Base-by-base conservation (phyloP, 2,888 invertebrate genomes). In the Tipula vernalis region DNA sequence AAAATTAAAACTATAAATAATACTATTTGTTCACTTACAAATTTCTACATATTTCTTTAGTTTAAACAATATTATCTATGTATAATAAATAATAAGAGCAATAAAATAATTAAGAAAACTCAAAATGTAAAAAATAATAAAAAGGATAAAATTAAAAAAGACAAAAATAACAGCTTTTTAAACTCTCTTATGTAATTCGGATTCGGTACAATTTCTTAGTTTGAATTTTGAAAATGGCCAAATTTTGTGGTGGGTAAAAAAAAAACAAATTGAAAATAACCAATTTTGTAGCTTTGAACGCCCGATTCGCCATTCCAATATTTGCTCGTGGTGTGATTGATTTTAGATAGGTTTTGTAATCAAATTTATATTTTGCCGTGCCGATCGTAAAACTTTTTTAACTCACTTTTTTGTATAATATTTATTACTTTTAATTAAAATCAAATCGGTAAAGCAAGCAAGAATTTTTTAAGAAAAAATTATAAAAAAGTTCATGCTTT, bases 231-330 rank as follows among this genome's bases (percentile, higher is more conserved):
- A 42, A 42, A 85, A 85, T 42, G 85, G 85, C 85, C 85, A 85
- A 85, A 85, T 85, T 18, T 42, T 42, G 12, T 85, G 18, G 5
- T 39, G 36, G 84, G 39, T 39, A 13, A 84, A 5, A 84, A 84
- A 85, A 85, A 85, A 28, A 85, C 39, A 42, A 28, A 42, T 42
- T 85, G 85, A 42, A 85, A 42, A 86, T 71, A 87, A 87, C 86
- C 87, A 86, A 88, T 87, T 87, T 88, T 88, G 89, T 90, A 90
- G 90, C 90, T 89, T 89, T 88, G 89, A 89, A 89, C 89, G 90
- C 90, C 90, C 91, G 90, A 90, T 90, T 90, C 90, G 91, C 91
- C 89, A 88, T 89, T 89, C 86, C 86, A 86, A 86, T 71, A 71
- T 87, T 87, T 86, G 86, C 86, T 86, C 86, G 86, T 86, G 83